Evolutionary conservation across 2,113 vertebrate genomes (phyloP).

Genomic region (Ciconia stormi): DNA sequence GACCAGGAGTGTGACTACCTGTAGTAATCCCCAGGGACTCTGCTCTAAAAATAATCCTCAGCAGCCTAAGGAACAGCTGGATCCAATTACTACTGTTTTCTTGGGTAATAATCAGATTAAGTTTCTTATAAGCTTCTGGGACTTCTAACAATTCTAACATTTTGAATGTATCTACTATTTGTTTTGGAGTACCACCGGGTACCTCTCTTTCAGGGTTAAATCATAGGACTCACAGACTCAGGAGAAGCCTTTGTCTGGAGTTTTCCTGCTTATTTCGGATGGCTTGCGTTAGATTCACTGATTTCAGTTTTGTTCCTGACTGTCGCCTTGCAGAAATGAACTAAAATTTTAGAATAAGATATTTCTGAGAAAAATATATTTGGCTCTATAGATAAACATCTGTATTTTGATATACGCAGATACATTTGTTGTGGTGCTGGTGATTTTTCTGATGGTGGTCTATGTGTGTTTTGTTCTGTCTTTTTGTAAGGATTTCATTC

Average conservation of each 20-base stretch:
- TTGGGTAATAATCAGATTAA: neutral
- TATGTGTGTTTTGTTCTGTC: neutral
- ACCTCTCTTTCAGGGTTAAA: neutral
- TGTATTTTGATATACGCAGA: neutral
- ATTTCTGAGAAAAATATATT: neutral
- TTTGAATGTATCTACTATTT: neutral
- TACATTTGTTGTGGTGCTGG: neutral
- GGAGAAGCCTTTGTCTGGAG: neutral
- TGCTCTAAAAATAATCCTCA: neutral
- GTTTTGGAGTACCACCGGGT: neutral
- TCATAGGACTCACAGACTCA: neutral
- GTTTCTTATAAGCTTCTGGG: neutral
- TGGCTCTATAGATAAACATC: neutral
- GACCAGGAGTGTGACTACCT: neutral
- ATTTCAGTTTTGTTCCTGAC: neutral
- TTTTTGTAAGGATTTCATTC: neutral
- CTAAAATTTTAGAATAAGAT: neutral
- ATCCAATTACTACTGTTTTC: neutral
- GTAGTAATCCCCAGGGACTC: neutral
- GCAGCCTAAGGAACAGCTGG: neutral
- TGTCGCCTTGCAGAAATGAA: neutral
- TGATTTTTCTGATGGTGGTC: neutral
- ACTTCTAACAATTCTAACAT: neutral
- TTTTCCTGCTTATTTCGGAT: neutral
- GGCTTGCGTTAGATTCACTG: neutral